These are phyloP conservation scores for Ectemnius lituratus DNA, from an alignment of 2,888 invertebrate genomes.

Conservation along the genomic window DNA sequence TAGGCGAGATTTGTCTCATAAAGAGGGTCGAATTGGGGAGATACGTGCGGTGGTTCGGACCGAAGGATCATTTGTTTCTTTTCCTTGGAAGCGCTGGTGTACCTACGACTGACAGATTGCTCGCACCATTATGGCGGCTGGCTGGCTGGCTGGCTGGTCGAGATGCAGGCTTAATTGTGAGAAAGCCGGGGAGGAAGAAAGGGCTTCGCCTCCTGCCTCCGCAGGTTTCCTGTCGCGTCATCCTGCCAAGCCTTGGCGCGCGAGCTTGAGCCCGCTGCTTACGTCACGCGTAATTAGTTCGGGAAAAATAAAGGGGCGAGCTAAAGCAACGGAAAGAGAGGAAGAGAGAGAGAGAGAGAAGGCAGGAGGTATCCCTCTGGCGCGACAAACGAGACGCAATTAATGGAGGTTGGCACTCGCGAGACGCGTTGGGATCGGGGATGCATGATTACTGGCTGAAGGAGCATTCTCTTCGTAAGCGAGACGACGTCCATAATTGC, in stretches of 20 bases:
- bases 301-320: conserved; percentile 45
- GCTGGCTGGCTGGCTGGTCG: too few species aligned
- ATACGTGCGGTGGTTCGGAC: too few species aligned
- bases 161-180: conserved; percentile 2
- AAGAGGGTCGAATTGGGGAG: too few species aligned
- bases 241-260: not conserved
- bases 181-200: not conserved
- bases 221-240: conserved; percentile 22
- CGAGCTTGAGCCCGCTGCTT: conserved; percentile 19
- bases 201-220: not conserved
- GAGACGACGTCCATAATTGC: conserved; percentile 47
- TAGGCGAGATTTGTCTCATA: too few species aligned
- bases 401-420: conserved; percentile 55
- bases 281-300: conserved; percentile 53
- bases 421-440: conserved; percentile 49
- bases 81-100: too few species aligned
- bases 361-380: conserved; percentile 46
- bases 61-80: too few species aligned
- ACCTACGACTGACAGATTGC: too few species aligned
- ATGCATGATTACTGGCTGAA: conserved; percentile 54
- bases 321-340: not conserved
- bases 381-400: conserved; percentile 61
- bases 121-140: too few species aligned
- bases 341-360: conserved; percentile 30
- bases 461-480: conserved; percentile 29